Evolutionary conservation across 2,797 vertebrate genomes (phyloP).

Genomic region (Ctenosaura bakeri): DNA sequence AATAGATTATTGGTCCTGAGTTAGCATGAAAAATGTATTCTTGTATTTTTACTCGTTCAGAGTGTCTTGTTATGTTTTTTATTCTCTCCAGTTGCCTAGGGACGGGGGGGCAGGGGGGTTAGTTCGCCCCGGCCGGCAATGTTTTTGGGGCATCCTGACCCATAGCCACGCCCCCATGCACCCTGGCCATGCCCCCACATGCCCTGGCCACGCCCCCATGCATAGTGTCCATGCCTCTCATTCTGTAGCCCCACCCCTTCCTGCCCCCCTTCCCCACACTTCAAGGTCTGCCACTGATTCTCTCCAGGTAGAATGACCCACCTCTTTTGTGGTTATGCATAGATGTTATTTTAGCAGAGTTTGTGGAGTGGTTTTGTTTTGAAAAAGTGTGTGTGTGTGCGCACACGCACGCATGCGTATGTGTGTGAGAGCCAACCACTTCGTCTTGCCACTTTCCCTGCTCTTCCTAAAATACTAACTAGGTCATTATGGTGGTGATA

Average conservation of each 20-base stretch:
- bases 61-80: background rate
- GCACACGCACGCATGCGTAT: background rate
- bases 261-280: no score
- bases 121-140: no score
- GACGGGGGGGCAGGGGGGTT: no score
- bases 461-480: constrained; percentile 15
- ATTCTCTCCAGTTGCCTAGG: background rate
- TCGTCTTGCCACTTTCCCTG: background rate
- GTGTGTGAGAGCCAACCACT: background rate
- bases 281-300: background rate
- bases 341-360: background rate
- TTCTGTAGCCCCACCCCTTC: no score
- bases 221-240: no score
- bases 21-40: background rate
- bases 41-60: background rate
- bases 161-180: no score
- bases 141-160: no score
- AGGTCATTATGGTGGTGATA: background rate
- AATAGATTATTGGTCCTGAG: background rate
- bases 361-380: background rate
- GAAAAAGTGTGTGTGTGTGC: no score
- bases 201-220: no score
- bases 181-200: no score
- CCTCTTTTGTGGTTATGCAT: background rate
- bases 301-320: background rate